A percentile compares a stretch with the other conserved stretches of the same genome.
Conservation (phyloP, 2,113 vertebrate genomes). For the Serinus canaria region DNA sequence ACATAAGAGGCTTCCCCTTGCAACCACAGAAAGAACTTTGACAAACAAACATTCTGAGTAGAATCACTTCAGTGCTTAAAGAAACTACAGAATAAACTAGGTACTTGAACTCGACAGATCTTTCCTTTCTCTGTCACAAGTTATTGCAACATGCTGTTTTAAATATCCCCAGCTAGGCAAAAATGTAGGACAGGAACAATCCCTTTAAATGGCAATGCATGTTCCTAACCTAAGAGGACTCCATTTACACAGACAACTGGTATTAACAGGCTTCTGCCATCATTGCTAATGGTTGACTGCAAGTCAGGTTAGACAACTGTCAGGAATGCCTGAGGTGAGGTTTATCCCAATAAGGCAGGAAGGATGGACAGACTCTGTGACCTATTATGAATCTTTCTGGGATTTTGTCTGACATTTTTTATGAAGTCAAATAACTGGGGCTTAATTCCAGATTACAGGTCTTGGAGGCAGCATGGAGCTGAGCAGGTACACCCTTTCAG, state of each 20-base stretch:
- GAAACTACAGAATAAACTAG: not conserved
- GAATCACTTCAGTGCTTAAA: slow-evolving; percentile 5
- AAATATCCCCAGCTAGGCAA: not conserved
- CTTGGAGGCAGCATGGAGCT: not conserved
- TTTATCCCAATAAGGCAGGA: not conserved
- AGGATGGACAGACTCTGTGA: fast-evolving
- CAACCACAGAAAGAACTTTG: slow-evolving; percentile 5
- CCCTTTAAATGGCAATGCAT: not conserved
- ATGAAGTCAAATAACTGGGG: not conserved
- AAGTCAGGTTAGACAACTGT: not conserved
- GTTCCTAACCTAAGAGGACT: not conserved
- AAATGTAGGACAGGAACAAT: not conserved
- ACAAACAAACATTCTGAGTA: slow-evolving; percentile 23
- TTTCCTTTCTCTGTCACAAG: not conserved
- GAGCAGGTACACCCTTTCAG: not conserved
- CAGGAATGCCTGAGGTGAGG: not conserved
- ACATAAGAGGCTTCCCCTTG: not conserved
- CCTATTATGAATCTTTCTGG: not conserved
- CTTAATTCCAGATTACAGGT: not conserved
- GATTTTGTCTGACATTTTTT: not conserved
- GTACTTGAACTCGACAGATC: not conserved
- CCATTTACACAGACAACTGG: not conserved
- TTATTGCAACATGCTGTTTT: not conserved
- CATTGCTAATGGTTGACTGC: not conserved
- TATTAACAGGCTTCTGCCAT: not conserved